These are phyloP conservation scores for Clarias batrachus DNA, from an alignment of 2,113 vertebrate species.

Conservation along the genomic window DNA sequence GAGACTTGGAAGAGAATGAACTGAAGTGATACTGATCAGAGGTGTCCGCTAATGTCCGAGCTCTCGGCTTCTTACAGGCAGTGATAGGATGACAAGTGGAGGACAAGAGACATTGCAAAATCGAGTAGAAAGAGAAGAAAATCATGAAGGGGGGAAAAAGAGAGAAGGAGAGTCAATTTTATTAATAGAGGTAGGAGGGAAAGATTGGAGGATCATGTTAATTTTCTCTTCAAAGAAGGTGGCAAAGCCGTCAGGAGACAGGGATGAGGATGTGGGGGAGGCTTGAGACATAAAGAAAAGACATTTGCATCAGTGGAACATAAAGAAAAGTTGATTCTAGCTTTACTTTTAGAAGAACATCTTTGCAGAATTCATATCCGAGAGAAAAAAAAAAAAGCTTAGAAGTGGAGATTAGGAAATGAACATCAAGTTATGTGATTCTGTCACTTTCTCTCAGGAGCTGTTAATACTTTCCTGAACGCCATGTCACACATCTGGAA, in stretches of 20 bases:
- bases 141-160: background rate
- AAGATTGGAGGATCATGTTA: background rate
- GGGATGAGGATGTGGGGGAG: background rate
- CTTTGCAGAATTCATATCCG: background rate
- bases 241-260: background rate
- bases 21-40: background rate
- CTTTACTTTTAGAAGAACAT: background rate
- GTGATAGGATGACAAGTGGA: background rate
- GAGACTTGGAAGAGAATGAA: background rate
- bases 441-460: background rate
- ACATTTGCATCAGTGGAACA: background rate
- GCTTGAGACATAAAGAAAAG: background rate
- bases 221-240: conserved; percentile 5
- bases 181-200: background rate
- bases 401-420: background rate
- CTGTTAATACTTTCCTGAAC: background rate
- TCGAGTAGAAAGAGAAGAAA: background rate
- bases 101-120: background rate
- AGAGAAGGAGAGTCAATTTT: background rate
- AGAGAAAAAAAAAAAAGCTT: background rate
- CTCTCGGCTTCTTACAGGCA: background rate
- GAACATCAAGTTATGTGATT: background rate
- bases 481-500: background rate
- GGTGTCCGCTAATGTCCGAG: background rate
- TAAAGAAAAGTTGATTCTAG: background rate